These are phyloP conservation scores for Stichopus chloronotus DNA, from an alignment of 35 echinoderm and acorn worm species.

Conservation along the genomic window DNA sequence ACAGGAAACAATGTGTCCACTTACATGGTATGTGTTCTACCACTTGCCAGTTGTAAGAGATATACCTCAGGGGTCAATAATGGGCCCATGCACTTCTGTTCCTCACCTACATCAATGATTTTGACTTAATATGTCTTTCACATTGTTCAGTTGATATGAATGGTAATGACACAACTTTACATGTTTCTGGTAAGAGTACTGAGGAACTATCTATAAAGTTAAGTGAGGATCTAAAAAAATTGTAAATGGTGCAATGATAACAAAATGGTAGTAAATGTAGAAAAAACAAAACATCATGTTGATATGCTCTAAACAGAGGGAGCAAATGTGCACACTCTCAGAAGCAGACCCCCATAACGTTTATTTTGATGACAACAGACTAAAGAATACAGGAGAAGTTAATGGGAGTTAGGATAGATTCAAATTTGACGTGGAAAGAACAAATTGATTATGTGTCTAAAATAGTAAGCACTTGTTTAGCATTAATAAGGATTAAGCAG, in stretches of 20 bases:
- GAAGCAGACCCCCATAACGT: not conserved
- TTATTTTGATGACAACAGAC: conserved; percentile 1
- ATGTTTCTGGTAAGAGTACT: not conserved
- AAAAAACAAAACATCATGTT: conserved; percentile 31
- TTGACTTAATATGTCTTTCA: not conserved
- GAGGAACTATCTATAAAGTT: not conserved
- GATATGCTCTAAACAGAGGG: no score
- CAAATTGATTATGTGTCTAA: not conserved
- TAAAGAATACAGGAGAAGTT: not conserved
- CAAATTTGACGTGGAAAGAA: not conserved
- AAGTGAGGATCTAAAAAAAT: not conserved
- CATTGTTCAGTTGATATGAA: not conserved
- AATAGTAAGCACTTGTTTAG: not conserved
- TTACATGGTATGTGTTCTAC: not conserved
- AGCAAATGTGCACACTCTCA: no score
- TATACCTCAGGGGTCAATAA: conserved; percentile 20
- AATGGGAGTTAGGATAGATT: no score
- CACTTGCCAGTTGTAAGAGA: conserved; percentile 9
- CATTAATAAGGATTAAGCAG: conserved; percentile 15
- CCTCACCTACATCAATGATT: no score
- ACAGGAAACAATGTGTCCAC: not conserved
- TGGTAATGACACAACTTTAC: not conserved
- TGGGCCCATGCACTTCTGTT: not conserved
- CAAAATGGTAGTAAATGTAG: conserved; percentile 9
- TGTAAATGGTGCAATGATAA: conserved; percentile 11